phyloP scores from a whole-genome alignment of 2,797 vertebrate species.

The Eptatretus atami region DNA sequence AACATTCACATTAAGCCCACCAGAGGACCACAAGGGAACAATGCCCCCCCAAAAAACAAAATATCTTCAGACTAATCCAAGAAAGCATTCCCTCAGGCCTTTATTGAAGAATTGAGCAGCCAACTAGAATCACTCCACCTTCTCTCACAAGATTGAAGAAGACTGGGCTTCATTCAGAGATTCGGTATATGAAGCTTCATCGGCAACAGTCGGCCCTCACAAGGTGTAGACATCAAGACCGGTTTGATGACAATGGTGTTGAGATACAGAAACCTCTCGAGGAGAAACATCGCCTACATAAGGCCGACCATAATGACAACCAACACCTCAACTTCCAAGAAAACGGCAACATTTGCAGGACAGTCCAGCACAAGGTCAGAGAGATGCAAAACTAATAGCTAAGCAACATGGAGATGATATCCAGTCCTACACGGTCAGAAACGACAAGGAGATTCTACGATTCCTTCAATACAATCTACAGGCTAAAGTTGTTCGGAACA shows the following conservation, averaged over 20 bases:
- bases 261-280: neutral
- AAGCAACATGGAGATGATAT: neutral
- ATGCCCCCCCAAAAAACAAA: too few relatives aligned
- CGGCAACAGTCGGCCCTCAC: neutral
- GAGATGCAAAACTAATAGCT: neutral
- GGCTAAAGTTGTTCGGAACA: neutral
- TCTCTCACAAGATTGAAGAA: neutral
- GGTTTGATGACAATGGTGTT: neutral
- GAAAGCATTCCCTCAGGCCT: neutral
- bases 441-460: neutral
- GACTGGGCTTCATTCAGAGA: neutral
- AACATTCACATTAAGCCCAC: too few relatives aligned
- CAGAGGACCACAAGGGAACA: too few relatives aligned
- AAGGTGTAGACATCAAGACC: neutral
- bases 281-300: neutral
- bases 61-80: neutral
- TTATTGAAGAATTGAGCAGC: neutral
- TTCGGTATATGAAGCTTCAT: neutral
- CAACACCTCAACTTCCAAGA: neutral
- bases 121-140: neutral
- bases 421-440: neutral
- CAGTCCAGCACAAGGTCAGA: neutral
- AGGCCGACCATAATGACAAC: neutral
- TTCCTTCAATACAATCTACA: neutral
- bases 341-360: neutral